Evolutionary conservation across 2,113 vertebrate genomes (phyloP).

Genomic region (Rhabdomys dilectus): DNA sequence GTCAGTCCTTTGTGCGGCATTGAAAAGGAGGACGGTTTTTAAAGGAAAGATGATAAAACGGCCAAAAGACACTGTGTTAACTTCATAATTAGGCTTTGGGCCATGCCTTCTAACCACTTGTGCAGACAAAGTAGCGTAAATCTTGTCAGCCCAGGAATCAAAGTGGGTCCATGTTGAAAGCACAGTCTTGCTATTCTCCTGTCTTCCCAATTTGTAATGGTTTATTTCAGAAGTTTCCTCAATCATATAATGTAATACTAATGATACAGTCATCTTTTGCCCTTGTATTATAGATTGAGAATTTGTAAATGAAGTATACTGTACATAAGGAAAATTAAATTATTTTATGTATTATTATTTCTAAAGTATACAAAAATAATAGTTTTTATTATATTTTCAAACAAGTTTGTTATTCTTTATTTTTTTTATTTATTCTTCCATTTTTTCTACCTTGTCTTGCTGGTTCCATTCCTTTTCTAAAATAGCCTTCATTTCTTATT

Average conservation of each 20-base stretch:
- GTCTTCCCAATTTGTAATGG: background rate
- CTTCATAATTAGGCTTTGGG: background rate
- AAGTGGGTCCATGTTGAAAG: background rate
- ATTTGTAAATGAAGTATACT: background rate
- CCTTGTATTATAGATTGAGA: background rate
- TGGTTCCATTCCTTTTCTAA: background rate
- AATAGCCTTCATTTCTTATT: background rate
- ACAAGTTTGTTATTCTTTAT: background rate
- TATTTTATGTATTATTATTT: background rate
- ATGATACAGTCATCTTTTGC: background rate
- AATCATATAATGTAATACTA: background rate
- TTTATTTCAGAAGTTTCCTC: background rate
- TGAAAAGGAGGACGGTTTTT: conserved; percentile 60
- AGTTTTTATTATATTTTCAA: background rate
- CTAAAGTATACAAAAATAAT: too few relatives aligned
- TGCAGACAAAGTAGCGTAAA: background rate
- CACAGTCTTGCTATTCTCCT: background rate
- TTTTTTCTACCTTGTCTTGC: background rate
- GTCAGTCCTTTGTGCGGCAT: conserved; percentile 34
- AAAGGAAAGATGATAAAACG: background rate
- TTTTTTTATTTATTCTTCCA: background rate
- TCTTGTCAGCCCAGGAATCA: background rate
- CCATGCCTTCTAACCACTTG: background rate
- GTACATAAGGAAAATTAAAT: background rate
- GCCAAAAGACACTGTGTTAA: conserved; percentile 40